Evolutionary conservation across 2,113 vertebrate species (phyloP), one percentile per base, ranked within the genome.

Genomic region (Condylura cristata): DNA sequence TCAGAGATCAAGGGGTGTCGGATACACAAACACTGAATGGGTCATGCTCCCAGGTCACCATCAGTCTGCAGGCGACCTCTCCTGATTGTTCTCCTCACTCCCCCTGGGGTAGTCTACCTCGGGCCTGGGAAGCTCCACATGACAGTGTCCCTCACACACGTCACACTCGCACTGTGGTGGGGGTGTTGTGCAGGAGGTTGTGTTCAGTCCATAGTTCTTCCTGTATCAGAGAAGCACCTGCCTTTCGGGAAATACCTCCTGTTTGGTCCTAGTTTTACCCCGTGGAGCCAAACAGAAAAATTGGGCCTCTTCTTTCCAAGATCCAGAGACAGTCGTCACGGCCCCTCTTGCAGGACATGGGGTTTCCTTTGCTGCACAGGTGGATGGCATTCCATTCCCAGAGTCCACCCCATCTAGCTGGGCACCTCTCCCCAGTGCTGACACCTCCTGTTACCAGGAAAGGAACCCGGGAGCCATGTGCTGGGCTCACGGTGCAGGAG

Each of bases 151-250:
- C 71, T 34, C 75, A 61, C 2, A 6, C 41, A 51, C 6, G 6
- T 24, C 1, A 0, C 32, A 3, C 48, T 28, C 48, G 17, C 56
- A 11, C 44, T 1, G 0, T 58, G n/a, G 34, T 20, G 4, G 8
- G 44, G 34, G 3, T 22, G 1, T 22, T 14, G 4, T 65, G 41
- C 11, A 14, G 30, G 9, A 3, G 30, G 60, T 16, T 51, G 0
- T 56, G 6, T 56, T 22, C 37, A 24, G 39, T 70, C 32, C 41
- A 1, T 60, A 3, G 6, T 48, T 70, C 51, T 82, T 34, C 58
- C 18, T 46, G 22, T 20, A 6, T 26, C 68, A 60, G 84, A 48
- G 39, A 44, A 91, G n/a, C 46, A 37, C 44, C 26, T 80, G 46
- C 61, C 61, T 78, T 20, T 78, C 53, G 86, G 70, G 65, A 34